A percentile compares a stretch with the other conserved stretches of the same genome.
Conservation (phyloP, 1,140 invertebrate species). For the Cyrtorhinus lividipennis region DNA sequence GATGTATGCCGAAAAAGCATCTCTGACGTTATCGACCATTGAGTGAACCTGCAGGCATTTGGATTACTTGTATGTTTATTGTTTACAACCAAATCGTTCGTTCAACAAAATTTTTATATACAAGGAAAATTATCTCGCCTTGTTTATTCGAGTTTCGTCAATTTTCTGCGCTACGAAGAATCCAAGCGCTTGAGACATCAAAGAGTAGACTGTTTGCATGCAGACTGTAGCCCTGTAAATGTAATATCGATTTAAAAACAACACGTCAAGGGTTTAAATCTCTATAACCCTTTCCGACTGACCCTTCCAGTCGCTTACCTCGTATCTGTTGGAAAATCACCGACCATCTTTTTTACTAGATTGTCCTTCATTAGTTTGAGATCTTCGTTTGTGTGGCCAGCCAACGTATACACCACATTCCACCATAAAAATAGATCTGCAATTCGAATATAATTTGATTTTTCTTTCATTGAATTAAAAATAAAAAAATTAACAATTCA, state of each 20-base stretch:
- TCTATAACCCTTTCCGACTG: too few relatives aligned
- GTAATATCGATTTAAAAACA: background rate
- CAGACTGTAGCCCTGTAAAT: slow-evolving; percentile 20
- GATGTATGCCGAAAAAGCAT: slow-evolving; percentile 57
- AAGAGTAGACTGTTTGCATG: slow-evolving; percentile 14
- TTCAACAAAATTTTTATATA: too few relatives aligned
- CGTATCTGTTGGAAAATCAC: slow-evolving; percentile 11
- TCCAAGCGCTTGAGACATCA: slow-evolving; percentile 21
- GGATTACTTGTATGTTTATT: too few relatives aligned
- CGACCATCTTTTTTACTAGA: slow-evolving; percentile 20
- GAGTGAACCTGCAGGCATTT: background rate
- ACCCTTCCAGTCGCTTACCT: slow-evolving; percentile 21
- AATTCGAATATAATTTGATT: slow-evolving; percentile 8
- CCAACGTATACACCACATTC: slow-evolving; percentile 23
- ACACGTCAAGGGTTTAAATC: background rate
- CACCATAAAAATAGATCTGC: slow-evolving; percentile 25
- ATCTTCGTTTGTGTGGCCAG: slow-evolving; percentile 22
- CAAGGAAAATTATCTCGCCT: slow-evolving; percentile 3
- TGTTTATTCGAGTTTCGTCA: background rate
- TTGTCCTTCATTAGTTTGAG: slow-evolving; percentile 21
- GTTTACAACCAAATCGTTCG: too few relatives aligned
- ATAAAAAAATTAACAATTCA: too few relatives aligned
- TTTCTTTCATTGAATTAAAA: too few relatives aligned
- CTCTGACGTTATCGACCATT: slow-evolving; percentile 65
- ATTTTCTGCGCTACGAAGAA: background rate